phyloP scores from a whole-genome alignment of 2,113 vertebrate species.

The Peromyscus leucopus region DNA sequence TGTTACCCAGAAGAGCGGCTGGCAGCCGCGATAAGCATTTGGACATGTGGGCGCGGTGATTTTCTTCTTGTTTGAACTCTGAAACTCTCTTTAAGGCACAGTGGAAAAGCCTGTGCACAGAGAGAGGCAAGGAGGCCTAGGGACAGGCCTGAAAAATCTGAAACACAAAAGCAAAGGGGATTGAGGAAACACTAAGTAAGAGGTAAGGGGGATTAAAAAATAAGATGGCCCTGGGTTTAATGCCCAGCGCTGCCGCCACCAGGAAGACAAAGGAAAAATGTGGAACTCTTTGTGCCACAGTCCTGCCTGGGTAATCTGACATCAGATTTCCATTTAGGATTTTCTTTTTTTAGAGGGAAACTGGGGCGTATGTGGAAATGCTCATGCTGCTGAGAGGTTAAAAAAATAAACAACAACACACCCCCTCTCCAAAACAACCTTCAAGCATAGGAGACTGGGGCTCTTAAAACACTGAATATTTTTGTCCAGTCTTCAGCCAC shows the following conservation, averaged over 20 bases:
- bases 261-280: not conserved
- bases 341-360: constrained; percentile 20
- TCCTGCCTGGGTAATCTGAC: not conserved
- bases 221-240: not conserved
- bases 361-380: not conserved
- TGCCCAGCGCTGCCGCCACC: not conserved
- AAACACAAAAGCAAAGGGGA: not conserved
- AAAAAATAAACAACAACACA: not conserved
- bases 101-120: not conserved
- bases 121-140: not conserved
- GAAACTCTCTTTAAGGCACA: constrained; percentile 59
- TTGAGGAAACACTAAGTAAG: not conserved
- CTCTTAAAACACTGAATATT: not conserved
- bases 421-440: constrained; percentile 32
- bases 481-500: not conserved
- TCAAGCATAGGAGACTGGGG: not conserved
- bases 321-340: not conserved
- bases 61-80: constrained; percentile 51
- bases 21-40: constrained; percentile 66
- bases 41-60: constrained; percentile 39
- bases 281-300: not conserved
- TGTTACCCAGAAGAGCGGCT: constrained; percentile 65
- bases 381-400: not conserved
- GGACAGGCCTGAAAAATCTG: not conserved
- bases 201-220: not conserved